Percentiles rank a stretch among this genome's conserved stretches.
Conservation (phyloP, 35 echinoderm and acorn worm genomes). For the Amphiura filiformis region DNA sequence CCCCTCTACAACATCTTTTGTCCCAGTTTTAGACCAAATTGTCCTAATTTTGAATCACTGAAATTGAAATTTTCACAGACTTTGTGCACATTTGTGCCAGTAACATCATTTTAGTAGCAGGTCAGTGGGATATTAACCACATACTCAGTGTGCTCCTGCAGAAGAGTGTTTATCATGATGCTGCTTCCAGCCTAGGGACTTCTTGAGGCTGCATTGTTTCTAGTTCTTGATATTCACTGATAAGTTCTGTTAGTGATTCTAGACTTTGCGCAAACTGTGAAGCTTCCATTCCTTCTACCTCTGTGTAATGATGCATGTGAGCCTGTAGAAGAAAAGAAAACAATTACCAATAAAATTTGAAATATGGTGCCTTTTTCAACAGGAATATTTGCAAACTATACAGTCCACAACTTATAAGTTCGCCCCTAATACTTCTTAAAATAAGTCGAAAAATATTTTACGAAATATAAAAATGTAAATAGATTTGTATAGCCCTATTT, state of each 20-base stretch:
- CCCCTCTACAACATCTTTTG: too few species aligned
- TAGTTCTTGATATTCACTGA: constrained; percentile 76
- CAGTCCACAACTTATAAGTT: neutral
- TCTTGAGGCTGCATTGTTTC: constrained; percentile 53
- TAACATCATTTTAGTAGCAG: too few species aligned
- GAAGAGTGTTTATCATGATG: constrained; percentile 51
- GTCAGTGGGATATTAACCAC: too few species aligned
- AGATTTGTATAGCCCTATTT: too few species aligned
- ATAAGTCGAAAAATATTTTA: too few species aligned
- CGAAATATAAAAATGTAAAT: too few species aligned
- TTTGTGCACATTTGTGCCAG: too few species aligned
- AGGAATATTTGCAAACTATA: neutral
- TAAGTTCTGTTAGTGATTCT: constrained; percentile 68
- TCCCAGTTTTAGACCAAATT: too few species aligned
- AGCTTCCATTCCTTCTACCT: constrained; percentile 88
- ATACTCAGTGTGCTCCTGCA: too few species aligned
- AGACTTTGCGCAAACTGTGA: constrained; percentile 69
- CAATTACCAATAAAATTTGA: neutral
- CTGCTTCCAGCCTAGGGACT: constrained; percentile 56
- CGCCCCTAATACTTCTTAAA: too few species aligned
- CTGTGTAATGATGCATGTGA: constrained; percentile 95
- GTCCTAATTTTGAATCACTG: too few species aligned
- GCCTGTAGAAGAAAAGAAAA: constrained; percentile 47
- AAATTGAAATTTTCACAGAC: too few species aligned
- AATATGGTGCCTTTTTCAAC: neutral